Evolutionary conservation across 2,888 invertebrate genomes (phyloP).

Genomic region (Lithodes maja): DNA sequence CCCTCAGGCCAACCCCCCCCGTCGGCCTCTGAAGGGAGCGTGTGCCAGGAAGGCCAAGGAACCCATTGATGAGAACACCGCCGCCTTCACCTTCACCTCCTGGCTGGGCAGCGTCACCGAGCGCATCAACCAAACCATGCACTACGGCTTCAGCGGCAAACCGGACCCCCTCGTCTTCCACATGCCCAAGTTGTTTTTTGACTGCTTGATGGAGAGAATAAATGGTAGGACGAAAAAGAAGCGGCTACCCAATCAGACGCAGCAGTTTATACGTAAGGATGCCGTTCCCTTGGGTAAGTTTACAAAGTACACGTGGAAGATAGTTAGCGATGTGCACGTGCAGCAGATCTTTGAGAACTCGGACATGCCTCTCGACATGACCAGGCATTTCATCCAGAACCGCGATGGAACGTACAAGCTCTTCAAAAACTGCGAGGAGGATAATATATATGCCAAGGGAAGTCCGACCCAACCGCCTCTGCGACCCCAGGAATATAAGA

Average conservation of each 20-base stretch:
- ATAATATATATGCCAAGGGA: slow-evolving; percentile 74
- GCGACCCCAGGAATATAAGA: slow-evolving; percentile 79
- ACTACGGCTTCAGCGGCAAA: slow-evolving; percentile 81
- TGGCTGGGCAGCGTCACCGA: slow-evolving; percentile 87
- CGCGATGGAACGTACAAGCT: slow-evolving; percentile 70
- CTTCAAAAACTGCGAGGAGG: slow-evolving; percentile 74
- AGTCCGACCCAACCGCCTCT: slow-evolving; percentile 75
- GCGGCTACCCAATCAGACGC: slow-evolving; percentile 81
- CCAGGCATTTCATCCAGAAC: slow-evolving; percentile 75
- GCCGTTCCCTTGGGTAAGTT: slow-evolving; percentile 81
- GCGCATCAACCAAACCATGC: slow-evolving; percentile 84
- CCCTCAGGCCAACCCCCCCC: slow-evolving; percentile 39
- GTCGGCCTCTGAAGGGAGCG: slow-evolving; percentile 51
- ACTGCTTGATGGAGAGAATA: slow-evolving; percentile 83
- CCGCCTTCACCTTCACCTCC: slow-evolving; percentile 78
- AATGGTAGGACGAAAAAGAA: slow-evolving; percentile 80
- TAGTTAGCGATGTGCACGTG: slow-evolving; percentile 82
- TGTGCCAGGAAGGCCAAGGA: slow-evolving; percentile 55
- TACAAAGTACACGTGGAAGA: slow-evolving; percentile 83
- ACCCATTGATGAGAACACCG: slow-evolving; percentile 73
- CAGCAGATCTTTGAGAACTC: slow-evolving; percentile 84
- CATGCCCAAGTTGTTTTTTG: slow-evolving; percentile 84
- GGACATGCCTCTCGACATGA: slow-evolving; percentile 80
- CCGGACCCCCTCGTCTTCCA: slow-evolving; percentile 83
- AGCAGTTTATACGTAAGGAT: slow-evolving; percentile 79